Conservation (phyloP, 2,113 vertebrate species). For the Neoarius graeffei region DNA sequence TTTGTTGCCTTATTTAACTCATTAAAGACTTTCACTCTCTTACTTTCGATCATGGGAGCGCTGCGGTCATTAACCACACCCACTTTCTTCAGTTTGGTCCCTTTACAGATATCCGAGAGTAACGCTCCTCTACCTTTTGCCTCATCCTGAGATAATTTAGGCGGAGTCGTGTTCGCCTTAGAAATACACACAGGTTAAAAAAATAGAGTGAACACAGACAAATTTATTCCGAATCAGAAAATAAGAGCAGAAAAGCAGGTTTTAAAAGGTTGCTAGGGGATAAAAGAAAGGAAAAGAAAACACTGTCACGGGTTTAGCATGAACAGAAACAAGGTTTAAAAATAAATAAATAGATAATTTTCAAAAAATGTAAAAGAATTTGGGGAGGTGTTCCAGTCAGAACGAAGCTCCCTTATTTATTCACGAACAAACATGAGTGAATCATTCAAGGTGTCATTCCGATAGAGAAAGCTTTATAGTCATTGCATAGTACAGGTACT, state of each 20-base stretch:
- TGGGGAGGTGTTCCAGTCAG: not conserved
- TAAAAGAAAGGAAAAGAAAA: not conserved
- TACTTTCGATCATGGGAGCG: conserved; percentile 88
- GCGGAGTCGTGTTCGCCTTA: conserved; percentile 81
- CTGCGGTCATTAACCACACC: conserved; percentile 85
- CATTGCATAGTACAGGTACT: too few species aligned
- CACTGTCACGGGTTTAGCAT: not conserved
- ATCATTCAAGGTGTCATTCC: not conserved
- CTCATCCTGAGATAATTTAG: conserved; percentile 82
- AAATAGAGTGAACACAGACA: not conserved
- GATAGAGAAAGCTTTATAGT: not conserved
- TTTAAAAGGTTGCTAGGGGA: not conserved
- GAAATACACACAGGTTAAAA: conserved; percentile 13
- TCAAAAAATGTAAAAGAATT: too few species aligned
- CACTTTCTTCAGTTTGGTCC: conserved; percentile 84
- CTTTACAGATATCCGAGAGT: conserved; percentile 89
- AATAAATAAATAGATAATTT: too few species aligned
- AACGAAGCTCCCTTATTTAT: not conserved
- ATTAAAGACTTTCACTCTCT: not conserved
- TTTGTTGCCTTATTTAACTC: not conserved
- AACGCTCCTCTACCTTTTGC: conserved; percentile 82
- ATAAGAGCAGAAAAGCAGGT: not conserved
- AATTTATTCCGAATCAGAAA: not conserved
- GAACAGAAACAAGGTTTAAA: too few species aligned
- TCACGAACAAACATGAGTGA: not conserved